A percentile compares a stretch with the other conserved stretches of the same genome.
These are phyloP conservation scores for Alaudala cheleensis DNA, from an alignment of 2,113 vertebrate species.

Conservation along the genomic window DNA sequence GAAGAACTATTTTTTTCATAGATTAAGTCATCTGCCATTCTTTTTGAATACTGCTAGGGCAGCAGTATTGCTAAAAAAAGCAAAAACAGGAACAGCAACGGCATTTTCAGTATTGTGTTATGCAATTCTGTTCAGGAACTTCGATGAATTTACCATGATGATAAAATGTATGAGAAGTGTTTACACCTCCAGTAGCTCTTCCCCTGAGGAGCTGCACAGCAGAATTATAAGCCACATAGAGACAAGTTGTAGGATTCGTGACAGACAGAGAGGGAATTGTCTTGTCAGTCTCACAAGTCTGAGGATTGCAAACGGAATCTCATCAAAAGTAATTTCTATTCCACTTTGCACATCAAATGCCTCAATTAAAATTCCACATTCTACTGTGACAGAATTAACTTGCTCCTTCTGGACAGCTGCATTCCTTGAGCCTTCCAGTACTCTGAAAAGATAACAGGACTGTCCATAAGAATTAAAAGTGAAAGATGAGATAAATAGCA, in stretches of 20 bases:
- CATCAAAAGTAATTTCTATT: not conserved
- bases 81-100: rapidly evolving
- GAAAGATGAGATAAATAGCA: not conserved
- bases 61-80: not conserved
- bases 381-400: not conserved
- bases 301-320: not conserved
- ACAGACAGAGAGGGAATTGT: not conserved
- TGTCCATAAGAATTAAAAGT: not conserved
- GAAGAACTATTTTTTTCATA: not conserved
- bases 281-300: not conserved
- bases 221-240: not conserved
- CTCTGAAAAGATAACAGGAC: not conserved
- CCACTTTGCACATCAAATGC: not conserved
- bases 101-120: not conserved
- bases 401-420: not conserved
- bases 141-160: not conserved
- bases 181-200: not conserved
- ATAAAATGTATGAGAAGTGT: not conserved
- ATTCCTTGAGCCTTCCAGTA: not conserved
- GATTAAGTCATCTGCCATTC: not conserved
- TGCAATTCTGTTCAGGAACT: not conserved
- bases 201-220: not conserved
- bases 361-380: not conserved
- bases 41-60: not conserved
- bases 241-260: not conserved